These are phyloP conservation scores for Pseudoips prasinana DNA, from an alignment of 2,888 invertebrate genomes.

Conservation along the genomic window DNA sequence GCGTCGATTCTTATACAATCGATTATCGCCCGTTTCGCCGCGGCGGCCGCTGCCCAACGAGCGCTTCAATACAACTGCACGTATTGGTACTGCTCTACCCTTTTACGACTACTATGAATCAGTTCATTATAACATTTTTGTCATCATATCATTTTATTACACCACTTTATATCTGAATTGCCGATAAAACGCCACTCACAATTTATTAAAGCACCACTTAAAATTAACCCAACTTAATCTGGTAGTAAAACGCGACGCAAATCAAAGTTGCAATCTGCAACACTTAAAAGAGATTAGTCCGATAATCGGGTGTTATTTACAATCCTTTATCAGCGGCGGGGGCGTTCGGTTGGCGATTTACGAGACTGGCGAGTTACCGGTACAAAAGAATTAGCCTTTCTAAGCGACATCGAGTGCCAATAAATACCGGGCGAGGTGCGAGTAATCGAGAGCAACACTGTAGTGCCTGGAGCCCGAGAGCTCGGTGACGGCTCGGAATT, in stretches of 20 bases:
- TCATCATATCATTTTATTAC: conserved; percentile 23
- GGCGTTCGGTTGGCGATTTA: conserved; percentile 67
- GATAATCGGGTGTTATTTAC: conserved; percentile 73
- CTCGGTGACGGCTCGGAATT: conserved; percentile 40
- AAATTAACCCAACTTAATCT: conserved; percentile 47
- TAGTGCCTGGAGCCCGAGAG: no score
- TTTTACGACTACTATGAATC: conserved; percentile 13
- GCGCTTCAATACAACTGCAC: not conserved
- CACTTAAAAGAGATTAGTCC: conserved; percentile 62
- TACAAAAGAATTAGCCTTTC: conserved; percentile 71
- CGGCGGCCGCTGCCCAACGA: conserved; percentile 1
- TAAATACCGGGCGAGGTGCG: conserved; percentile 68
- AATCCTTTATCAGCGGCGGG: conserved; percentile 68
- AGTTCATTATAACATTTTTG: conserved; percentile 16
- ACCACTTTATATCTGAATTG: conserved; percentile 22
- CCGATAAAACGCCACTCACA: conserved; percentile 24
- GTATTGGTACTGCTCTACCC: conserved; percentile 8
- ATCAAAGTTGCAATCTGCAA: conserved; percentile 64
- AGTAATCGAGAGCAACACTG: conserved; percentile 73
- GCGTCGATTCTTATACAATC: conserved; percentile 71
- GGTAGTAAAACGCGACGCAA: conserved; percentile 52
- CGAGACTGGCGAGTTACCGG: conserved; percentile 50
- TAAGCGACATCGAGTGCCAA: conserved; percentile 76
- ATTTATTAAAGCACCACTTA: conserved; percentile 28
- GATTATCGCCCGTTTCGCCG: conserved; percentile 60